Evolutionary conservation across 2,797 vertebrate species (phyloP).

Genomic region (Menidia menidia): DNA sequence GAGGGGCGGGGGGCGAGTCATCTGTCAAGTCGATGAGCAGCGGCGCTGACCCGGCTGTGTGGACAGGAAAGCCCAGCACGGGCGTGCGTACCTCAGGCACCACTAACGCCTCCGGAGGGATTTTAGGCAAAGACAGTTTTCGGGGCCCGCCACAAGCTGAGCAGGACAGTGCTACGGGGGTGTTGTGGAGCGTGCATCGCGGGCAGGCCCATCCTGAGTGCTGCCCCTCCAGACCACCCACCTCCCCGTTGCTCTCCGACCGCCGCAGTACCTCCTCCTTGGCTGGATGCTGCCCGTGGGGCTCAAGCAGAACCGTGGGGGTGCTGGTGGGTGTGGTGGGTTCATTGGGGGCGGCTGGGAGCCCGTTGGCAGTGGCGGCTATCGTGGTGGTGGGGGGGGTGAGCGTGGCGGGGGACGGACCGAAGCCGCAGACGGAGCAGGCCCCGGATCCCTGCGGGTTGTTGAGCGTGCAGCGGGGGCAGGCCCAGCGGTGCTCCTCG

Average conservation of each 20-base stretch:
- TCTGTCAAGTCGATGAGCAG: conserved; percentile 84
- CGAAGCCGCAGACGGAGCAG: conserved; percentile 92
- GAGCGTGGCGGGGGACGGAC: conserved; percentile 78
- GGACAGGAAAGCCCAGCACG: conserved; percentile 80
- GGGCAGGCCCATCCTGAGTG: conserved; percentile 91
- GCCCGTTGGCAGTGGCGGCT: conserved; percentile 75
- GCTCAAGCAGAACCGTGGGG: conserved; percentile 69
- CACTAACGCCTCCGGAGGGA: conserved; percentile 94
- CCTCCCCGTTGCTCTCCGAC: conserved; percentile 79
- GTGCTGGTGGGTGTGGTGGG: conserved; percentile 55
- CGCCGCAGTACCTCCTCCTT: conserved; percentile 72
- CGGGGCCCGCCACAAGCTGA: conserved; percentile 94
- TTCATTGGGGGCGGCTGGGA: conserved; percentile 71
- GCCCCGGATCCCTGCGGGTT: conserved; percentile 91
- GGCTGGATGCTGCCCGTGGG: conserved; percentile 65
- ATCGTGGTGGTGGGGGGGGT: conserved; percentile 73
- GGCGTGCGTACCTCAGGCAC: conserved; percentile 93
- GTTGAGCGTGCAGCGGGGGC: conserved; percentile 93
- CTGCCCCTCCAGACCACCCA: conserved; percentile 49
- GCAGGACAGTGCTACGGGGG: conserved; percentile 91
- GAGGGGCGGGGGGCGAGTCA: conserved; percentile 76
- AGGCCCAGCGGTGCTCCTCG: conserved; percentile 92
- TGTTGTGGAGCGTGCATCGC: conserved; percentile 96
- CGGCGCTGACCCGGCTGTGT: conserved; percentile 73
- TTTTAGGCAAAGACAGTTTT: conserved; percentile 95